Percentiles rank a stretch among this genome's conserved stretches.
phyloP scores from a whole-genome alignment of 2,888 invertebrate species.

The Tinea trinotella region DNA sequence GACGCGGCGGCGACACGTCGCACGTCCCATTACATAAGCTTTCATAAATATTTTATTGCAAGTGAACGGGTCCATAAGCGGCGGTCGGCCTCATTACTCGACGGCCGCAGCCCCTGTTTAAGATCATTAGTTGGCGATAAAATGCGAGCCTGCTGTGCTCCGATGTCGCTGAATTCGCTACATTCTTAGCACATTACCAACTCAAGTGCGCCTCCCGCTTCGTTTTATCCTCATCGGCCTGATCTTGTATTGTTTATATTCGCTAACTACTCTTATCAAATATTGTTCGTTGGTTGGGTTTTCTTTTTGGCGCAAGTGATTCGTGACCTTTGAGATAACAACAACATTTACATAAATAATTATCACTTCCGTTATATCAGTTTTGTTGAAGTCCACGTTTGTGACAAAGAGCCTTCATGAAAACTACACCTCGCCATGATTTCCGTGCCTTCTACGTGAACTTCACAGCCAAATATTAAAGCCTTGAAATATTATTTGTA shows the following conservation, averaged over 20 bases:
- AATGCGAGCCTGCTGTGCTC: slow-evolving; percentile 42
- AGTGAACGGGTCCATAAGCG: slow-evolving; percentile 22
- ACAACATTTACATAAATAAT: neutral
- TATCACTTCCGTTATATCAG: neutral
- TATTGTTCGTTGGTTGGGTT: neutral
- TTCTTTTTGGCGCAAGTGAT: neutral
- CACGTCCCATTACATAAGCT: slow-evolving; percentile 15
- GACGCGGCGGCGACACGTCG: slow-evolving; percentile 5
- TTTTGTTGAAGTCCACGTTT: neutral
- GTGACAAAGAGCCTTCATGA: neutral
- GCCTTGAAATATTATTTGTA: neutral
- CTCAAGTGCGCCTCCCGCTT: slow-evolving; percentile 11
- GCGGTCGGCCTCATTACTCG: slow-evolving; percentile 51
- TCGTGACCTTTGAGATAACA: neutral
- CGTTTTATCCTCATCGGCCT: slow-evolving; percentile 5
- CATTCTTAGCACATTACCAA: slow-evolving; percentile 41
- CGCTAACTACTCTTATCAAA: neutral
- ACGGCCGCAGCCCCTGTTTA: slow-evolving; percentile 32
- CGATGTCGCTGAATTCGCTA: slow-evolving; percentile 34
- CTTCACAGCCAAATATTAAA: neutral
- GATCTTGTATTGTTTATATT: slow-evolving; percentile 3
- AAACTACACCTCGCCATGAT: neutral
- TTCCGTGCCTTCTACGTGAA: neutral
- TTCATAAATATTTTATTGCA: slow-evolving; percentile 17
- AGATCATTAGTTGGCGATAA: slow-evolving; percentile 65